phyloP scores from a whole-genome alignment of 2,113 vertebrate genomes.

The Malurus melanocephalus region DNA sequence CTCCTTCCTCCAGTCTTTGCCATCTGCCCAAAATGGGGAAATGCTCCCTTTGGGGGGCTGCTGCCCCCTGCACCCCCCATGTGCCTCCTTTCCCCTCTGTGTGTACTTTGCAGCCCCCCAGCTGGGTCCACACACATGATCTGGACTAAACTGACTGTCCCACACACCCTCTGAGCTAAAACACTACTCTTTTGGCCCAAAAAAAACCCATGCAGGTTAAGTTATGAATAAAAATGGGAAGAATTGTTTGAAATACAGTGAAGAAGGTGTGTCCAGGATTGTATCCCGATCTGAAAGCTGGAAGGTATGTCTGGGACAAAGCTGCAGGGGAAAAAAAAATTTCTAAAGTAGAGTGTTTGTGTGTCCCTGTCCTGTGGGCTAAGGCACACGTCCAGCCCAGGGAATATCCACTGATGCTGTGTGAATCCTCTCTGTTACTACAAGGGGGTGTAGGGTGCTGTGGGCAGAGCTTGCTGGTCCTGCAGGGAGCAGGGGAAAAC shows the following conservation, averaged over 20 bases:
- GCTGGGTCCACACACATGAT: rapidly evolving
- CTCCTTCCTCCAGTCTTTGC: not conserved
- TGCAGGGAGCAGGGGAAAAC: not conserved
- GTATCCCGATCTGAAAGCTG: not conserved
- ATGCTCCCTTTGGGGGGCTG: not conserved
- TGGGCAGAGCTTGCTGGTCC: not conserved
- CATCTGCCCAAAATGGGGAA: not conserved
- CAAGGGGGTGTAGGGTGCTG: not conserved
- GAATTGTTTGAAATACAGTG: not conserved
- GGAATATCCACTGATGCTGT: not conserved
- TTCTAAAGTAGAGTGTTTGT: not conserved
- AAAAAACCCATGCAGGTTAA: not conserved
- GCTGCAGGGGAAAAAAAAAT: not conserved
- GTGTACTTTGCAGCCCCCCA: rapidly evolving
- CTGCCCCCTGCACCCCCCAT: not conserved
- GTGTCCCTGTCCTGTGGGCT: not conserved
- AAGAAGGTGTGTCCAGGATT: not conserved
- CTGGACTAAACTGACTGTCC: not conserved
- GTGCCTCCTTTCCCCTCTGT: not conserved
- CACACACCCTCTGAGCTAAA: not conserved
- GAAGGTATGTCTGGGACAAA: not conserved
- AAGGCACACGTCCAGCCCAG: not conserved
- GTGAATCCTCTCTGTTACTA: not conserved
- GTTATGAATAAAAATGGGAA: not conserved
- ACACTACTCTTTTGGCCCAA: not conserved